These are phyloP conservation scores for Hyles vespertilio DNA, from an alignment of 1,140 invertebrate species.

Conservation along the genomic window DNA sequence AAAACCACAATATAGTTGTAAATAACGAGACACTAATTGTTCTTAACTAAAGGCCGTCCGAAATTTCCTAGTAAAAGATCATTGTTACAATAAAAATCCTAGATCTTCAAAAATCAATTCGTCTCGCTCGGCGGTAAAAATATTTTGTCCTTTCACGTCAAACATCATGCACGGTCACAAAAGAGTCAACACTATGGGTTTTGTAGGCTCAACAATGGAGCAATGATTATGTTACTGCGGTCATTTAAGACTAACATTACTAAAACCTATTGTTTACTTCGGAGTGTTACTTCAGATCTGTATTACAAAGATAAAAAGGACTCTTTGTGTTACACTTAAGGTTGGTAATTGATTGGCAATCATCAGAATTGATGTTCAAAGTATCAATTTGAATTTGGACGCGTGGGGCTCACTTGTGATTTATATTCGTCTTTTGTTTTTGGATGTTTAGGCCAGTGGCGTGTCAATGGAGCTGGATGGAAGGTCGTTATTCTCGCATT, in stretches of 20 bases:
- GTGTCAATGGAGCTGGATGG: conserved; percentile 62
- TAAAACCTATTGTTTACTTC: conserved; percentile 62
- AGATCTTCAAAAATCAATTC: conserved; percentile 45
- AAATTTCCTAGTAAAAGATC: too few species aligned
- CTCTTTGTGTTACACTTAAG: not conserved
- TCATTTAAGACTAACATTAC: conserved; percentile 59
- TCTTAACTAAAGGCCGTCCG: too few species aligned
- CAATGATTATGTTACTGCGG: conserved; percentile 67
- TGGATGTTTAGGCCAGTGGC: conserved; percentile 60
- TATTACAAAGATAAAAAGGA: too few species aligned
- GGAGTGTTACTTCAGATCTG: conserved; percentile 33
- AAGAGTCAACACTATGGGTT: conserved; percentile 44
- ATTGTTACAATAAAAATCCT: not conserved
- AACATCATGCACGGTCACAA: conserved; percentile 28
- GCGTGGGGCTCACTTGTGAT: conserved; percentile 56
- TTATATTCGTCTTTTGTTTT: conserved; percentile 72
- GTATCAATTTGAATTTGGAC: conserved; percentile 39
- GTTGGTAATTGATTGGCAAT: not conserved
- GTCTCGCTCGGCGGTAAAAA: conserved; percentile 60
- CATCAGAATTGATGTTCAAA: too few species aligned
- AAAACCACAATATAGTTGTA: too few species aligned
- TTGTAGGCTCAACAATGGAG: conserved; percentile 57
- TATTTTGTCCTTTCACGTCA: conserved; percentile 56
- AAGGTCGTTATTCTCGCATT: conserved; percentile 70
- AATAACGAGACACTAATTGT: too few species aligned